Evolutionary conservation across 2,113 vertebrate genomes (phyloP).

Genomic region (Festucalex cinctus): DNA sequence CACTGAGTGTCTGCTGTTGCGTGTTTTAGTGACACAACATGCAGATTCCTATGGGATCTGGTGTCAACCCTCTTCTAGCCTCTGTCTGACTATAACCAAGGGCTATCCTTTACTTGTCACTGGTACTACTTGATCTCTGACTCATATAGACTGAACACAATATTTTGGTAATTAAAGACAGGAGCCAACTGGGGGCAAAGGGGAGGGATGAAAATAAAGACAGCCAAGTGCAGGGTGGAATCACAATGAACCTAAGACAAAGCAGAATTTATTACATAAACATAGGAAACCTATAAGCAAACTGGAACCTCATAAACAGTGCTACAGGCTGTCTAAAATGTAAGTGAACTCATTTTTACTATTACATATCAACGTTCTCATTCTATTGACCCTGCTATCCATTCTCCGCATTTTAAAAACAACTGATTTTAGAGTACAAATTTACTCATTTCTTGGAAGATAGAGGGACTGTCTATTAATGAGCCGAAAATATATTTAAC

Average conservation of each 20-base stretch:
- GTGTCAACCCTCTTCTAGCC: constrained; percentile 33
- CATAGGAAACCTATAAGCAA: constrained; percentile 11
- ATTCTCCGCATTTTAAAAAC: no score
- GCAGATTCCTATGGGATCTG: constrained; percentile 58
- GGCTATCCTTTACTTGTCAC: constrained; percentile 30
- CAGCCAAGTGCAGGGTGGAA: constrained; percentile 12
- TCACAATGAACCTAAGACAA: constrained; percentile 10
- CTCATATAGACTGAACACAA: constrained; percentile 37
- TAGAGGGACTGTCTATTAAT: no score
- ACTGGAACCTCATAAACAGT: not conserved
- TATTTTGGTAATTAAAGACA: constrained; percentile 34
- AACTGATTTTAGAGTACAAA: no score
- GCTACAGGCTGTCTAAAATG: not conserved
- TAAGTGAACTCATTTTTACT: not conserved
- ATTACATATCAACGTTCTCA: no score
- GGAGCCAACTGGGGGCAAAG: constrained; percentile 1
- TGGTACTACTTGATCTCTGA: constrained; percentile 34
- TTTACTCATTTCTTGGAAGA: no score
- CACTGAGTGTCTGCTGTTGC: constrained; percentile 23
- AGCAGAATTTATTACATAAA: constrained; percentile 18
- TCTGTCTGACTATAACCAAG: constrained; percentile 28
- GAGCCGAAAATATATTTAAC: no score
- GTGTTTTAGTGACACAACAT: constrained; percentile 53
- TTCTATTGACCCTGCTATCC: no score
- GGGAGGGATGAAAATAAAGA: constrained; percentile 10